These are phyloP conservation scores for Exocentrus adspersus DNA, from an alignment of 2,888 invertebrate genomes.

Conservation along the genomic window DNA sequence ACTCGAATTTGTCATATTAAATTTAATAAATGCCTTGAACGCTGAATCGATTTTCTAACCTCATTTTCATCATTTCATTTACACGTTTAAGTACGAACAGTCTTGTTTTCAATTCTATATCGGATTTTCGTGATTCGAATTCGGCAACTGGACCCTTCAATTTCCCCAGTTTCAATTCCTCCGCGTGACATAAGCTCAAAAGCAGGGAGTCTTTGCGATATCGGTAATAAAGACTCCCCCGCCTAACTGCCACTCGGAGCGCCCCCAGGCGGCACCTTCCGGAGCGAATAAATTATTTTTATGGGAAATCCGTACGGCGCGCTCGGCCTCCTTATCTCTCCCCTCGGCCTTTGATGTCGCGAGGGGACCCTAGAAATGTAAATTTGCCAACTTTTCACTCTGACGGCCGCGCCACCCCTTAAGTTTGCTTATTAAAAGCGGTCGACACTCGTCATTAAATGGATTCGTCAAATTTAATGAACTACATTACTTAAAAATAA, in stretches of 20 bases:
- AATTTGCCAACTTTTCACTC: conserved; percentile 29
- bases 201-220: conserved; percentile 44
- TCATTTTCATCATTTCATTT: too few species aligned
- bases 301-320: conserved; percentile 48
- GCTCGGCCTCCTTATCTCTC: conserved; percentile 49
- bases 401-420: neutral
- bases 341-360: conserved; percentile 49
- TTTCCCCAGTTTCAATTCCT: too few species aligned
- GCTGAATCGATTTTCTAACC: too few species aligned
- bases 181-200: conserved; percentile 29
- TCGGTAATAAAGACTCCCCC: conserved; percentile 47
- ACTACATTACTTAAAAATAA: too few species aligned
- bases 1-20: conserved; percentile 29
- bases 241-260: conserved; percentile 44
- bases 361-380: conserved; percentile 27
- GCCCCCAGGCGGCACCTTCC: conserved; percentile 44
- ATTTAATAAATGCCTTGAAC: conserved; percentile 31
- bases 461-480: too few species aligned
- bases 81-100: too few species aligned
- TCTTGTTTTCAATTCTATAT: too few species aligned
- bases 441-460: conserved; percentile 25
- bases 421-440: conserved; percentile 34
- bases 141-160: too few species aligned
- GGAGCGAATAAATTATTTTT: conserved; percentile 53
- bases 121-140: too few species aligned